phyloP scores from a whole-genome alignment of 1,140 invertebrate species.

The Colletes gigas region DNA sequence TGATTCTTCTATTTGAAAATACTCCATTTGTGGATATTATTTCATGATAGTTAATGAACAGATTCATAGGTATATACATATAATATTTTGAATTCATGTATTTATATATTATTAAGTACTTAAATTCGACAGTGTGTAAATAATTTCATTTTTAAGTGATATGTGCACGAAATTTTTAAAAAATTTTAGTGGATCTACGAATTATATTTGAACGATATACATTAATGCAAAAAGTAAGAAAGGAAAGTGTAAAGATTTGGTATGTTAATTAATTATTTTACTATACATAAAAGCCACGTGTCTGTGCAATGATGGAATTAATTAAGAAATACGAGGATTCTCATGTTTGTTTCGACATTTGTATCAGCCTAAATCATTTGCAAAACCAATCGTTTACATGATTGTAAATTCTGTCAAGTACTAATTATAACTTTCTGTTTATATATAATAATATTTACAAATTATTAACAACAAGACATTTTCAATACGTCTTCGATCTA shows the following conservation, averaged over 20 bases:
- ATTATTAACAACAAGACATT: not conserved
- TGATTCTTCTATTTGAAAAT: not conserved
- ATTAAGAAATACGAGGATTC: not conserved
- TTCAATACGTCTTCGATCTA: conserved; percentile 6
- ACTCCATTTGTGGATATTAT: not conserved
- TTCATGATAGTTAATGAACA: not conserved
- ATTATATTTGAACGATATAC: not conserved
- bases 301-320: not conserved
- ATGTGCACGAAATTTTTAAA: not conserved
- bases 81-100: not conserved
- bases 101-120: not conserved
- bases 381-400: not conserved
- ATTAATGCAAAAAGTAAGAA: not conserved
- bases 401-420: not conserved
- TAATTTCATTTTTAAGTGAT: not conserved
- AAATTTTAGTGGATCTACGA: not conserved
- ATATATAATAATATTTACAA: not conserved
- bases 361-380: not conserved
- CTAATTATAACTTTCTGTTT: not conserved
- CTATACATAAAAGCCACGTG: not conserved
- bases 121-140: not conserved
- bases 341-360: not conserved
- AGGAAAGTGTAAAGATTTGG: not conserved
- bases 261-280: not conserved
- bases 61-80: not conserved